Percentiles rank a stretch among this genome's conserved stretches.
Conservation (phyloP, 2,888 invertebrate genomes). For the Ganaspis brasiliensis region DNA sequence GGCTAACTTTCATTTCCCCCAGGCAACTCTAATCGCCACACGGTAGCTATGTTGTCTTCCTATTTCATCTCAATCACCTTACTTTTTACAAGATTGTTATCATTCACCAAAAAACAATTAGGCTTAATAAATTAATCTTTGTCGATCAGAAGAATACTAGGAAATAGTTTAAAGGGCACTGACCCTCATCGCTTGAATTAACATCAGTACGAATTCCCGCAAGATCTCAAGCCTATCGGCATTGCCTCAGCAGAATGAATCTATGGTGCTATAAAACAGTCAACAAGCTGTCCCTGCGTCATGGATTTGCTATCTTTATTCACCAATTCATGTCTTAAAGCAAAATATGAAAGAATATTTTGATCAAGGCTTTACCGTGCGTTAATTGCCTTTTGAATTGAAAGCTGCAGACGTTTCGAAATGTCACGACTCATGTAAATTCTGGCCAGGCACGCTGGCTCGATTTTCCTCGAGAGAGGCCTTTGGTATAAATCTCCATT, state of each 20-base stretch:
- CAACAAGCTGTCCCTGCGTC: conserved; percentile 25
- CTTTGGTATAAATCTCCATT: background rate
- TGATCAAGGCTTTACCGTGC: background rate
- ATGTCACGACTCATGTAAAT: conserved; percentile 20
- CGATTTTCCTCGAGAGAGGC: background rate
- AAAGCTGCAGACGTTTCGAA: background rate
- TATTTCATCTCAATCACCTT: no score
- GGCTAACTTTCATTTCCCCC: no score
- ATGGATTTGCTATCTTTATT: conserved; percentile 28
- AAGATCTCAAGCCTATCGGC: conserved; percentile 33
- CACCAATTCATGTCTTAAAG: conserved; percentile 11
- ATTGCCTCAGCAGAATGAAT: conserved; percentile 31
- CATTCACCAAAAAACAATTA: no score
- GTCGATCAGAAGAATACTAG: no score
- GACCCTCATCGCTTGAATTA: conserved; percentile 27
- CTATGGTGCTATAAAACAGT: conserved; percentile 27
- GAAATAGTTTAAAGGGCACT: background rate
- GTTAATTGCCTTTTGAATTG: conserved; percentile 23
- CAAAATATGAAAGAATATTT: conserved; percentile 37
- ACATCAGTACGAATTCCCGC: conserved; percentile 29
- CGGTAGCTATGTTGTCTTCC: no score
- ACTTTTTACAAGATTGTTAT: no score
- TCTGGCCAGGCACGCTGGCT: background rate
- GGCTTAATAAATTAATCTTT: no score
- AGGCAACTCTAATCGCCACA: no score